Base-by-base conservation (phyloP, 2,888 invertebrate genomes). In the Lottia gigantea region DNA sequence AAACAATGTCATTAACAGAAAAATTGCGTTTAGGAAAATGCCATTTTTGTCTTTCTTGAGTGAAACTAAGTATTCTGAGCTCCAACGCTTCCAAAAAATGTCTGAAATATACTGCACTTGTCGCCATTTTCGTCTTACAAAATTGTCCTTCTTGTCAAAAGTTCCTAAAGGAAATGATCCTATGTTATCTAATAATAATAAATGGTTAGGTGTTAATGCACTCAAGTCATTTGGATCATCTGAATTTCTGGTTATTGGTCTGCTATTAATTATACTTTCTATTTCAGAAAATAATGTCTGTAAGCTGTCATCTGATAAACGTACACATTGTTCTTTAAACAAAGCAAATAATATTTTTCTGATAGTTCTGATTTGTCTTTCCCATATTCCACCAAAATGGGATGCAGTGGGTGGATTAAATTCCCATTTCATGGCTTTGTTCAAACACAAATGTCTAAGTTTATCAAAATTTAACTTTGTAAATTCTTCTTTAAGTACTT, bases 321-420 rank as follows among this genome's bases (percentile, higher is more conserved):
- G 62, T 25, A 68, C 19, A 12, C 31, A 25, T 55, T 76, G 74
- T 26, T 68, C 47, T 19, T 64, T 61, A 16, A 76, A 8, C 4
- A 77, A 16, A 16, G 67, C 62, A 64, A 65, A 68, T n/a, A 72
- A 47, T 14, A 77, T 64, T 26, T 67, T 67, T 25, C 76, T 63
- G 6, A 71, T 67, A 23, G 70, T 63, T 63, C 77, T 46, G 31
- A 76, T 76, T 26, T 71, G 55, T 55, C 78, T 55, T 72, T 78
- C 75, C 75, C 75, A 78, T n/a, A 75, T 62, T 23, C 78, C 76
- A 14, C 75, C 74, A 46, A 69, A 64, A 49, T 78, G 76, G 16
- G 71, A 73, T 8, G 66, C 71, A 19, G 65, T 19, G 19, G 78
- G 77, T 14, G 72, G 76, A 46, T 76, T 77, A 45, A 74, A 76